These are phyloP conservation scores for Labeo calbasu DNA, from an alignment of 2,797 vertebrate genomes.

Conservation along the genomic window DNA sequence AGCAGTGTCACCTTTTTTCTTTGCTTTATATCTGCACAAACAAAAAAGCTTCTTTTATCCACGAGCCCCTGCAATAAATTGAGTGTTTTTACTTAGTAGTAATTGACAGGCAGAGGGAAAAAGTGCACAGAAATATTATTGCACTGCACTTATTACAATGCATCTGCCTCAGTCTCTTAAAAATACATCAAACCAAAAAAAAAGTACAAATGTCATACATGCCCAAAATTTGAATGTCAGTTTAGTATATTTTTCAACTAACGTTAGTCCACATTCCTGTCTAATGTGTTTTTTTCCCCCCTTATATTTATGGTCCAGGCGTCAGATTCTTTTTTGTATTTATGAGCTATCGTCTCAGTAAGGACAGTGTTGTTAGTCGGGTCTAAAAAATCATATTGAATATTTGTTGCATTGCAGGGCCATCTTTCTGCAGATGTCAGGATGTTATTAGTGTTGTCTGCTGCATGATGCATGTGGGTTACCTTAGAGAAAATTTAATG, in stretches of 20 bases:
- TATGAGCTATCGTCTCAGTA: neutral
- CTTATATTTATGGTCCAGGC: neutral
- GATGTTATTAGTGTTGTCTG: neutral
- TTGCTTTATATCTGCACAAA: neutral
- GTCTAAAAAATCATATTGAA: conserved; percentile 1
- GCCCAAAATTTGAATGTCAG: neutral
- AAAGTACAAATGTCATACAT: neutral
- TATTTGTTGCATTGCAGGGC: conserved; percentile 21
- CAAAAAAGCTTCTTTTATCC: neutral
- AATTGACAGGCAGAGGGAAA: neutral
- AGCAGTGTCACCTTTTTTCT: neutral
- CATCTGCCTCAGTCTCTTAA: neutral
- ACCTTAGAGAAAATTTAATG: neutral
- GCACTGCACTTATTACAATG: neutral
- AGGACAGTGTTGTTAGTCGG: conserved; percentile 13
- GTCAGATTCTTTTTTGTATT: neutral
- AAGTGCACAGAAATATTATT: neutral
- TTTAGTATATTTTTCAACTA: neutral
- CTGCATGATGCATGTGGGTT: neutral
- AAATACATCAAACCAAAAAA: neutral
- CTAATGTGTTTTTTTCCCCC: neutral
- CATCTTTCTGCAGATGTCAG: conserved; percentile 8
- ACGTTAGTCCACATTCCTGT: neutral
- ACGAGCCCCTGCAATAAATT: neutral
- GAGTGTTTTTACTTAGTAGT: neutral